Base-by-base conservation (phyloP, 1,140 invertebrate genomes). In the Meteorus sp. region DNA sequence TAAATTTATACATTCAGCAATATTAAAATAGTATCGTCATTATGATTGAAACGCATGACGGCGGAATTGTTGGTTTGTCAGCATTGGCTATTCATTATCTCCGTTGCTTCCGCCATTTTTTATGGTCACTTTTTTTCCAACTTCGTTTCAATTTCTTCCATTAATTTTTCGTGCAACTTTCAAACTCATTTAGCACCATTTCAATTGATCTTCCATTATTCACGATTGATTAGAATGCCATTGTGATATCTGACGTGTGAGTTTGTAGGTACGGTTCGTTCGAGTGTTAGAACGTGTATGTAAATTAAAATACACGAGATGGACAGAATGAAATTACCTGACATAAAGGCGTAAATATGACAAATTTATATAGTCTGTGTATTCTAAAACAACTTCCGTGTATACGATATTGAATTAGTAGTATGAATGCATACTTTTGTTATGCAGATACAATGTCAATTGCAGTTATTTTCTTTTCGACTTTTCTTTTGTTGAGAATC, bases 251-350 rank as follows among this genome's bases (percentile, higher is more conserved):
- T 50, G 11, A 11, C 29, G n/a, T 25, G 19, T 13, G 20, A 56
- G 43, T 47, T 47, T 56, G 48, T 22, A n/a, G n/a, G n/a, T n/a
- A n/a, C n/a, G n/a, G n/a, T n/a, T n/a, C n/a, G n/a, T n/a, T n/a
- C n/a, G n/a, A n/a, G 39, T 29, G 48, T 56, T 56, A 56, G 45
- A 45, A 47, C 22, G 11, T 19, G 48, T 33, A 44, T 44, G 54
- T 23, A 35, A 56, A 56, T 23, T 13, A 56, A 47, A n/a, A 19
- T 13, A 7, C 22, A 15, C 27, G 22, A 15, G n/a, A 5, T 31
- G 27, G 23, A 51, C 15, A 17, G 20, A 17, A 15, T 51, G 47
- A 51, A 51, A 15, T 11, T 17, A 15, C 6, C 0, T 3, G n/a
- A 51, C 13, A 13, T 39, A 39, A 39, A 39, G 8, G 13, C 4